These are phyloP conservation scores for Macrotus californicus DNA, from an alignment of 2,113 vertebrate genomes.

Conservation along the genomic window DNA sequence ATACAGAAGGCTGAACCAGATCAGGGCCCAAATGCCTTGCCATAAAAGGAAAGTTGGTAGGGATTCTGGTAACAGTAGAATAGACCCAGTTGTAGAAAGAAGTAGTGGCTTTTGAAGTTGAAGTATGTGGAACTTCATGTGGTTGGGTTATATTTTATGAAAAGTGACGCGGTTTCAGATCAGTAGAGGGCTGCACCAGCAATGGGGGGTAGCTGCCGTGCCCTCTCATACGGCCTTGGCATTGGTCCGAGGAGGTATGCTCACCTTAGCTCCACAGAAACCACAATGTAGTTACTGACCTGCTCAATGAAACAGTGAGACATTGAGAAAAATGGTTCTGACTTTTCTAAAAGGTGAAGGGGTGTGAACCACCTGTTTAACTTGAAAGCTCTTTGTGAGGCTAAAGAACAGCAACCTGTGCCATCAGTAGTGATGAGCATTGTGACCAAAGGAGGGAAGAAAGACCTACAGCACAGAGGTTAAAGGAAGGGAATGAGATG, in stretches of 20 bases:
- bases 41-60: not conserved
- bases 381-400: constrained; percentile 7
- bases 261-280: not conserved
- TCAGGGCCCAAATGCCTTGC: not conserved
- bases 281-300: not conserved
- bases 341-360: not conserved
- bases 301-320: not conserved
- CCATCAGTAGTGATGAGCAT: not conserved
- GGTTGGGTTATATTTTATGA: not conserved
- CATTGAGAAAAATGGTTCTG: constrained; percentile 16
- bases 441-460: not conserved
- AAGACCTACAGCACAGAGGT: not conserved
- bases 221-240: not conserved
- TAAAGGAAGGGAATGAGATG: not conserved
- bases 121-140: not conserved
- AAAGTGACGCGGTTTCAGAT: not conserved
- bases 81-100: not conserved
- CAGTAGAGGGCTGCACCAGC: not conserved
- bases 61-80: constrained; percentile 2
- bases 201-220: not conserved
- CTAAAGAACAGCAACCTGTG: not conserved
- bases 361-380: not conserved
- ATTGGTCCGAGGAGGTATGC: not conserved
- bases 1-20: not conserved
- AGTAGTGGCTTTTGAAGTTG: constrained; percentile 17